These are phyloP conservation scores for Trachelus stipa DNA, from an alignment of 2,888 invertebrate genomes.

Conservation along the genomic window DNA sequence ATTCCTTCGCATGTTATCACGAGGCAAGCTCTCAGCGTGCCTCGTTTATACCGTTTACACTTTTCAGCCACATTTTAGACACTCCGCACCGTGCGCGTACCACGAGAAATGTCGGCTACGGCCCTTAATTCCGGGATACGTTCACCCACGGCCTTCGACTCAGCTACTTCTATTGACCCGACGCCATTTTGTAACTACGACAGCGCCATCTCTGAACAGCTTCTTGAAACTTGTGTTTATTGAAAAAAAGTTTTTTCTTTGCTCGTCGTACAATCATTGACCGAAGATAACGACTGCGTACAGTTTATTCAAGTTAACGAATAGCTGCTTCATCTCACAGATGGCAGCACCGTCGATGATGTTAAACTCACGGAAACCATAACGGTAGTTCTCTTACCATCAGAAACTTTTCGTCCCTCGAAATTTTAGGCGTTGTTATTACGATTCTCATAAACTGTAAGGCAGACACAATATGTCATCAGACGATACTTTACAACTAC, in stretches of 20 bases:
- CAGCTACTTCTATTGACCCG: conserved; percentile 52
- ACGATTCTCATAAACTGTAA: not conserved
- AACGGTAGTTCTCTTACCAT: not conserved
- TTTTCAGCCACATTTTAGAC: not conserved
- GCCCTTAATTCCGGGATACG: conserved; percentile 36
- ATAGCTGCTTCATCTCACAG: not conserved
- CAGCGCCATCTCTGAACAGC: conserved; percentile 20
- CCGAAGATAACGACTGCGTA: not conserved
- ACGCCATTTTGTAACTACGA: conserved; percentile 39
- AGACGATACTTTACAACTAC: not conserved
- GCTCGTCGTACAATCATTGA: not conserved
- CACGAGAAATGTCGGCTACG: not conserved
- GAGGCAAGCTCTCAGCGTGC: not conserved
- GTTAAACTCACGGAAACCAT: too few relatives aligned
- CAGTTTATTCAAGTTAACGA: too few relatives aligned
- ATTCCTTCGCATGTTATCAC: conserved; percentile 22
- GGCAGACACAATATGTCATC: not conserved
- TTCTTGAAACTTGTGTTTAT: not conserved
- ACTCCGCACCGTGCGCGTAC: not conserved
- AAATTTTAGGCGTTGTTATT: not conserved
- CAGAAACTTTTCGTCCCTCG: not conserved
- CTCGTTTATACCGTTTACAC: not conserved
- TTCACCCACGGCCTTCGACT: conserved; percentile 32
- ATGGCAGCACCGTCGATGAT: not conserved
- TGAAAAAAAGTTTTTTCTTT: not conserved